Conservation (phyloP, 2,888 invertebrate species). For the Flexamia atlantica region DNA sequence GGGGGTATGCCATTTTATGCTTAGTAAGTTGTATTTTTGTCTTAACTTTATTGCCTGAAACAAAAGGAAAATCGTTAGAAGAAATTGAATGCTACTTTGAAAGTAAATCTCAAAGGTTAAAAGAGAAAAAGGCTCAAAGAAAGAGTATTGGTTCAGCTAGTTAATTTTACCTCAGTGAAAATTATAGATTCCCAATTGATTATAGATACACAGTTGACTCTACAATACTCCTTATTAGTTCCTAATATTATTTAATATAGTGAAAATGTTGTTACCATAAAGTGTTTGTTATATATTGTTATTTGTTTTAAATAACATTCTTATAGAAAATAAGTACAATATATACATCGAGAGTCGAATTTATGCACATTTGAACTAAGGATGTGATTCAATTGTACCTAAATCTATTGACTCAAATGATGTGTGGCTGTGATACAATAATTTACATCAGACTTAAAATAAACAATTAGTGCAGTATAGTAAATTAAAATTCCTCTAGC, state of each 20-base stretch:
- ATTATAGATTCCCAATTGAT: too few species aligned
- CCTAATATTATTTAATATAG: neutral
- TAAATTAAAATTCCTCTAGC: too few species aligned
- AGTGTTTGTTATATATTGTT: too few species aligned
- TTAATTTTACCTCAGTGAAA: neutral
- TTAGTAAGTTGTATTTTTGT: slow-evolving; percentile 78
- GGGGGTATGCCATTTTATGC: slow-evolving; percentile 78
- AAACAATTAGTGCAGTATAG: too few species aligned
- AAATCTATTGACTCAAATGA: neutral
- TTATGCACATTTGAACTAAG: too few species aligned
- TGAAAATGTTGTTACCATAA: too few species aligned
- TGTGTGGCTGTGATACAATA: neutral
- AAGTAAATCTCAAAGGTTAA: slow-evolving; percentile 15
- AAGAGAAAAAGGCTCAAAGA: slow-evolving; percentile 20
- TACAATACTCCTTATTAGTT: slow-evolving; percentile 19
- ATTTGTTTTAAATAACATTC: too few species aligned
- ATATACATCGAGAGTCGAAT: too few species aligned
- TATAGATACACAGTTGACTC: neutral
- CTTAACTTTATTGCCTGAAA: slow-evolving; percentile 80
- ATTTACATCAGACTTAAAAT: too few species aligned
- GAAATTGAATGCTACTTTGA: slow-evolving; percentile 77
- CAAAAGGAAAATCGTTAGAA: slow-evolving; percentile 83
- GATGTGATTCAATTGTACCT: too few species aligned
- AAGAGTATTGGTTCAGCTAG: neutral
- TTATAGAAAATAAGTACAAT: too few species aligned